Percentiles rank a stretch among this genome's conserved stretches.
Evolutionary conservation across 2,113 vertebrate genomes (phyloP).

Genomic region (Thalassarche chlororhynchos): DNA sequence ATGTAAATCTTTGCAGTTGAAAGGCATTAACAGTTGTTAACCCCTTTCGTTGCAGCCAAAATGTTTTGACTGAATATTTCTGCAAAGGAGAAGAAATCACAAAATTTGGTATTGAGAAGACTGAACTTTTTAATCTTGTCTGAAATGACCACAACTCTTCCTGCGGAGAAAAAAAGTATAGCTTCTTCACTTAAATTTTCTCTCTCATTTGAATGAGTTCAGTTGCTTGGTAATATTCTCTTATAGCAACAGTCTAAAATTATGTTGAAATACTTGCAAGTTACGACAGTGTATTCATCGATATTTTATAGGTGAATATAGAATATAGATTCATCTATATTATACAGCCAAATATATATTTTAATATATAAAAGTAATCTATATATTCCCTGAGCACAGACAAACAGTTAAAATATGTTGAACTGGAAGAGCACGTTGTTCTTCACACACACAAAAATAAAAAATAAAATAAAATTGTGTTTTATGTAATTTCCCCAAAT

Average conservation of each 20-base stretch:
- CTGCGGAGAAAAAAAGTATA: background rate
- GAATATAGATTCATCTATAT: background rate
- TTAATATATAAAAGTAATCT: background rate
- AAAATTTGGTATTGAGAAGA: background rate
- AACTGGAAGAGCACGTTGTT: background rate
- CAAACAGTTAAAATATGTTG: background rate
- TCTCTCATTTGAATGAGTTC: background rate
- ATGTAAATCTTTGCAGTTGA: slow-evolving; percentile 35
- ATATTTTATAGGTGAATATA: background rate
- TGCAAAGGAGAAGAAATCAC: background rate
- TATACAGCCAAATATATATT: background rate
- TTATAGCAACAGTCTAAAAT: background rate
- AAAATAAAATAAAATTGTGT: background rate
- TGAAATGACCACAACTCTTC: slow-evolving; percentile 12
- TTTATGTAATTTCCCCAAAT: background rate
- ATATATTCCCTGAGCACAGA: background rate
- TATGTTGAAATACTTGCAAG: background rate
- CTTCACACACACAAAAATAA: background rate
- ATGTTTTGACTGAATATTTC: slow-evolving; percentile 38
- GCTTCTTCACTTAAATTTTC: background rate
- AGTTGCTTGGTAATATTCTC: background rate
- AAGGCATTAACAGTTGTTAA: slow-evolving; percentile 51
- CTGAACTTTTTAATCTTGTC: background rate
- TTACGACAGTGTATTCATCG: background rate
- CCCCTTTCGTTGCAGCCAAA: slow-evolving; percentile 41